Evolutionary conservation across 1,140 invertebrate genomes (phyloP), one percentile per base, ranked within the genome.

Genomic region (Schlechtendalia chinensis): DNA sequence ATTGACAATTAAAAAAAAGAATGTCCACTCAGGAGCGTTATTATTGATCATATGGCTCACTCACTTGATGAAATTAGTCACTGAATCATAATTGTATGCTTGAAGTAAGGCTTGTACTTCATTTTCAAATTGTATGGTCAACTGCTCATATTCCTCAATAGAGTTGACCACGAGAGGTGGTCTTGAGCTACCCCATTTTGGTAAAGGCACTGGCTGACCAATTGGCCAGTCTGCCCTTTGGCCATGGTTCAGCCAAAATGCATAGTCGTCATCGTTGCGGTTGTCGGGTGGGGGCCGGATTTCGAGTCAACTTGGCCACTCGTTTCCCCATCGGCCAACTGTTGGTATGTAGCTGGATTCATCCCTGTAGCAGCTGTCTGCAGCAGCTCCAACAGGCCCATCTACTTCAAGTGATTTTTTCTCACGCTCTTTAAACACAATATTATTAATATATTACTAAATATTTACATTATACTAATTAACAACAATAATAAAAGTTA

Each of bases 271-370:
- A 50, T 81, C 16, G 27, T 45, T 80, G 39, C 61, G 56, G 32
- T 61, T 79, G 74, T 58, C 22, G 22, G 39, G 58, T 47, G 58
- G 50, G 19, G 54, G 39, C 75, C 39, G 79, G 74, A 47, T 75
- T 87, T 86, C 91, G 93, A 95, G 93, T 94, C 93, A 95, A 94
- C 93, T 95, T 87, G 93, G 93, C 93, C 93, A 95, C 87, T 95
- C 93, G 86, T 90, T 90, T 86, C 93, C 93, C 93, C 93, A 94
- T 82, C 93, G 91, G 85, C 92, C 92, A 84, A 93, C 92, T 83
- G 90, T 89, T 86, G 92, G 92, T 87, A 91, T 88, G 84, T 90
- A 90, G 82, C 89, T 87, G 87, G 87, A 87, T 86, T 90, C 89
- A 86, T 88, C 88, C 87, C 87, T 88, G 87, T 85, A 88, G 87